A percentile compares a stretch with the other conserved stretches of the same genome.
phyloP scores from a whole-genome alignment of 2,113 vertebrate species.

The Engraulis encrasicolus region DNA sequence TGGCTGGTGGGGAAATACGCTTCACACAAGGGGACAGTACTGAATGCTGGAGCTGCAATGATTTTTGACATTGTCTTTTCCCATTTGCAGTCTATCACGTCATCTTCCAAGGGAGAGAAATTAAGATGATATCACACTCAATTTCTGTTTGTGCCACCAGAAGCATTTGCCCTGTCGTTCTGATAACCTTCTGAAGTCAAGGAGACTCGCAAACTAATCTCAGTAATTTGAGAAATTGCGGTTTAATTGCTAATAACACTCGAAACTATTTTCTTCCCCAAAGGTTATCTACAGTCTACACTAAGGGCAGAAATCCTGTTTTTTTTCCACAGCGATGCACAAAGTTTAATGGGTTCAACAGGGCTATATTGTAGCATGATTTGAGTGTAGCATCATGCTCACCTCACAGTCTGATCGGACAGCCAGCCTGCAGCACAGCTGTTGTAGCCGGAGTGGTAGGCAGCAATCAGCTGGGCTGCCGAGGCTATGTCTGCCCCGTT shows the following conservation, averaged over 20 bases:
- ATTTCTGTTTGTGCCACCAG: neutral
- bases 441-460: conserved; percentile 86
- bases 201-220: too few species aligned
- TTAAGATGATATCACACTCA: neutral
- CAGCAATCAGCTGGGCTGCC: conserved; percentile 85
- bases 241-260: neutral
- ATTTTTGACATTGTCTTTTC: neutral
- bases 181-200: neutral
- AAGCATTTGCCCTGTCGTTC: neutral
- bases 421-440: conserved; percentile 94
- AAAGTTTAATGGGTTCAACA: too few species aligned
- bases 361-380: too few species aligned
- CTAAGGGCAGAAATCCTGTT: too few species aligned
- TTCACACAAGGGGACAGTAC: neutral
- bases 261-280: neutral
- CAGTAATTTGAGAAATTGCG: neutral
- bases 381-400: too few species aligned
- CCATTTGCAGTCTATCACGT: neutral
- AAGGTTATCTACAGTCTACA: neutral
- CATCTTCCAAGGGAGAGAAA: neutral
- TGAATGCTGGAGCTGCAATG: neutral
- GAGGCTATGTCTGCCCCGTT: conserved; percentile 85
- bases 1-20: neutral
- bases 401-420: conserved; percentile 90
- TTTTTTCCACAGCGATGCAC: too few species aligned